These are phyloP conservation scores for Dryomyza anilis DNA, from an alignment of 2,888 invertebrate species.

Conservation along the genomic window DNA sequence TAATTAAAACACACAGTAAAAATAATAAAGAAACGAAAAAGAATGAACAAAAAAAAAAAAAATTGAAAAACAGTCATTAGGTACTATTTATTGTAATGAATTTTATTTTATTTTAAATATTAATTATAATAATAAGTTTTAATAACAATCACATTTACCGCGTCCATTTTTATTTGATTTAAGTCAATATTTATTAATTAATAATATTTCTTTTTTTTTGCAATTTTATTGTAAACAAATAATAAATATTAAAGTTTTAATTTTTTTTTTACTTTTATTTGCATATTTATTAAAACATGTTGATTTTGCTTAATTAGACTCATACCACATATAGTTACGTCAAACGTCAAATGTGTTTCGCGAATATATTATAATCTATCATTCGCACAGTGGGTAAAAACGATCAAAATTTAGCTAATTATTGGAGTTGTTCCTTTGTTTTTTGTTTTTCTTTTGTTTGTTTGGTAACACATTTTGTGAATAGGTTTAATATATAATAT, in stretches of 20 bases:
- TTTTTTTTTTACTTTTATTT: background rate
- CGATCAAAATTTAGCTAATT: conserved; percentile 17
- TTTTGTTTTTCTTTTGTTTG: background rate
- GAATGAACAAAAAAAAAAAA: no score
- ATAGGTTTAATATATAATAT: no score
- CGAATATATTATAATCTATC: background rate
- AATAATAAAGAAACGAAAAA: no score
- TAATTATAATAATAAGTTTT: conserved; percentile 19
- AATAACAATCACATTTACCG: conserved; percentile 23
- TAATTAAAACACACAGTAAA: no score
- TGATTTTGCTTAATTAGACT: background rate
- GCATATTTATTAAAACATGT: background rate
- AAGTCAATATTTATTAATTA: no score
- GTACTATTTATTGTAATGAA: conserved; percentile 2
- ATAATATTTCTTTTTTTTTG: no score
- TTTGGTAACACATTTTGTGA: no score
- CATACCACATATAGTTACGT: background rate
- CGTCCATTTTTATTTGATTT: background rate
- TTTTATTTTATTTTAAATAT: background rate
- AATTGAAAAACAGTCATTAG: no score
- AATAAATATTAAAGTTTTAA: no score
- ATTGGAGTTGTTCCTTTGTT: background rate
- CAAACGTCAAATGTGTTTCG: background rate
- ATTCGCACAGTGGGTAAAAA: background rate
- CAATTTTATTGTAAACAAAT: conserved; percentile 9